Evolutionary conservation across 2,113 vertebrate species (phyloP), one percentile per base, ranked within the genome.

Genomic region (Melanocharis versteri): DNA sequence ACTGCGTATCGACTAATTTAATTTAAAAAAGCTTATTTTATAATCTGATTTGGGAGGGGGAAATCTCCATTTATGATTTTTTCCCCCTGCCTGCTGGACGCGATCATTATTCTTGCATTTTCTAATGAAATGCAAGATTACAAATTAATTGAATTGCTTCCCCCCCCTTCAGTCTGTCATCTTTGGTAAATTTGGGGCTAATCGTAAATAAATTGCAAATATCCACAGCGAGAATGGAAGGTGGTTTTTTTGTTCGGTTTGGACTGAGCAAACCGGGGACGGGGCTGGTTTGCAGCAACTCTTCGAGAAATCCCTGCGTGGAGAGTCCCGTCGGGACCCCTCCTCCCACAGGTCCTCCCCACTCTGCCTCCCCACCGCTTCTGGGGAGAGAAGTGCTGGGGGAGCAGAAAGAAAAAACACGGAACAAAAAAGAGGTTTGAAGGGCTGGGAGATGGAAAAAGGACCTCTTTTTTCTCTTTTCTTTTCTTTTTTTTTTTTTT

Each of bases 111-210:
- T 96, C 87, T 89, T 89, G 45, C 94, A 95, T 96, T 96, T 96
- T 94, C 44, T 96, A 95, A 96, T 94, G 95, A 95, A 96, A 95
- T 75, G 64, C 65, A 77, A 95, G 94, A 93, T 93, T 95, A 96
- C 47, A 91, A 95, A 93, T 96, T 95, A 96, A 95, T 95, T 93
- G 35, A 95, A 95, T 96, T 95, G 89, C 87, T 85, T 35, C 1
- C 13, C 31, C 26, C 33, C n/a, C 13, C 18, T 53, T 42, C 81
- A 73, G 90, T 87, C 90, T 93, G 92, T 89, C 87, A 75, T 77
- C 66, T 89, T 20, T 30, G 64, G 62, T 37, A 95, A 96, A 94
- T 91, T 94, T 91, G 84, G 92, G 84, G 58, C 54, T 81, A 53
- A 83, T 68, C 37, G 40, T 58, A 86, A 91, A 91, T 65, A 91